These are phyloP conservation scores for Brenthis hecate DNA, from an alignment of 2,888 invertebrate genomes.

Conservation along the genomic window DNA sequence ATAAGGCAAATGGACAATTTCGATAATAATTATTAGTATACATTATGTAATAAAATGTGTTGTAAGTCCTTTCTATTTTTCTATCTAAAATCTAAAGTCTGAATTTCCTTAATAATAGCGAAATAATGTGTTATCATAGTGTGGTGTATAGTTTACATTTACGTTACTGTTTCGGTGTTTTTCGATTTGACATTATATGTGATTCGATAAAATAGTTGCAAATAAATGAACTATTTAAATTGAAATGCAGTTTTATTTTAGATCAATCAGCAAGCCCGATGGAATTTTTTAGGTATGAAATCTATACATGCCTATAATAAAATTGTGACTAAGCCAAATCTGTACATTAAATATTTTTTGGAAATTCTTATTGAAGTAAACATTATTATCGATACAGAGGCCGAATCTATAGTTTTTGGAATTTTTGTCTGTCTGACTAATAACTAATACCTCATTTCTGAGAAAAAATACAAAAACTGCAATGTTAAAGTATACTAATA, in stretches of 20 bases:
- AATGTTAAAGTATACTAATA: too few species aligned
- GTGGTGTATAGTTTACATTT: slow-evolving; percentile 37
- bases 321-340: too few species aligned
- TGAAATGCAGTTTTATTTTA: slow-evolving; percentile 33
- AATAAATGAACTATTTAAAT: slow-evolving; percentile 47
- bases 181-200: slow-evolving; percentile 51
- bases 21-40: background rate
- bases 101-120: slow-evolving; percentile 28
- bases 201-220: slow-evolving; percentile 52
- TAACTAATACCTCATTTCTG: too few species aligned
- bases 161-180: slow-evolving; percentile 50
- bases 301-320: too few species aligned
- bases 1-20: slow-evolving; percentile 1
- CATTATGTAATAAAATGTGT: slow-evolving; percentile 3
- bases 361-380: too few species aligned
- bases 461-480: too few species aligned
- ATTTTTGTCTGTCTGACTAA: too few species aligned
- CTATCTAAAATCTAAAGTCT: slow-evolving; percentile 34
- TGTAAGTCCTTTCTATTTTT: slow-evolving; percentile 10
- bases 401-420: too few species aligned
- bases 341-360: too few species aligned
- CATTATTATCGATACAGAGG: too few species aligned
- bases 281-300: too few species aligned
- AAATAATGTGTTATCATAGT: slow-evolving; percentile 22
- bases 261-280: too few species aligned